Evolutionary conservation across 2,888 invertebrate genomes (phyloP), one percentile per base, ranked within the genome.

Genomic region (Aromia moschata): DNA sequence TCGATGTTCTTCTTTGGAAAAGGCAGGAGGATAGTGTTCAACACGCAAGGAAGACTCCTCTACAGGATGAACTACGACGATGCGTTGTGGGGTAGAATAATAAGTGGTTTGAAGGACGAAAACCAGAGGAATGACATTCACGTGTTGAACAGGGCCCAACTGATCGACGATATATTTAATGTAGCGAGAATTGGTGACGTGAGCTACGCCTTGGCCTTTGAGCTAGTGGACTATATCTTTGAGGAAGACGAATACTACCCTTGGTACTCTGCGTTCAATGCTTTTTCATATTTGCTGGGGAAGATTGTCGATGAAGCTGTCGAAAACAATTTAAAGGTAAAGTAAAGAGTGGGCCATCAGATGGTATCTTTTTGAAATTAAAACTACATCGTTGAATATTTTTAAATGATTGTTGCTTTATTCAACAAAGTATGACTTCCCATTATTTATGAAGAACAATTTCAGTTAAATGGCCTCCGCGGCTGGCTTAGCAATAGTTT

Each of bases 101-200:
- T 77, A 2, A 54, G 78, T 1, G 83, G 83, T 18, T 75, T 84
- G 0, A 55, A 56, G 12, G 79, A 80, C 11, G 75, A 73, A 1
- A 80, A 81, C 16, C 83, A 84, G 30, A 52, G 31, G 30, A 58
- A 64, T 0, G 74, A 58, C 0, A 89, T 93, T 53, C 84, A 89
- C 63, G 84, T 85, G 33, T 78, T 87, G 10, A 92, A 91, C 77
- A 84, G 89, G 69, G 93, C 92, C 3, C 92, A 85, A 83, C 83
- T 90, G 16, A 85, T 96, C 9, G 91, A 95, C 71, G 96, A 96
- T 77, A 84, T 89, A 1, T 83, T 91, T 67, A 88, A 88, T 78
- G 83, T 91, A 58, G 92, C 91, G 10, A 84, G 89, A 36, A 84
- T 87, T n/a, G 86, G 86, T 1, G 70, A 84, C 11, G 80, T 90